Evolutionary conservation across 2,113 vertebrate species (phyloP).

Genomic region (Pitta sordida): DNA sequence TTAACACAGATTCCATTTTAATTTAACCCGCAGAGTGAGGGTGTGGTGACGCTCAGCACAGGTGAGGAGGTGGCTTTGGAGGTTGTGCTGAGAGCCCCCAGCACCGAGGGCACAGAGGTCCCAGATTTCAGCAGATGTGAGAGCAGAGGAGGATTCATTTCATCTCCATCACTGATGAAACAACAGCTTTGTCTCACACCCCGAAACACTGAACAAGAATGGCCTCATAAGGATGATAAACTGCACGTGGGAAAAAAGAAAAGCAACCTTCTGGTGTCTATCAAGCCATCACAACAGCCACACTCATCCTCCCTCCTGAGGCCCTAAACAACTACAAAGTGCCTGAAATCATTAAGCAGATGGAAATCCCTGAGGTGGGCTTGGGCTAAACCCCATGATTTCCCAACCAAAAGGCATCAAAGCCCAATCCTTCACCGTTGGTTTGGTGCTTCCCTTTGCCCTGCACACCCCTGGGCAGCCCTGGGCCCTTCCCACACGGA

Average conservation of each 20-base stretch:
- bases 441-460: not conserved
- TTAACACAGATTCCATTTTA: not conserved
- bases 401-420: constrained; percentile 52
- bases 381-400: constrained; percentile 48
- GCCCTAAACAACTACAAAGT: constrained; percentile 61
- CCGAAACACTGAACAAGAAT: not conserved
- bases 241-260: not conserved
- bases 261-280: constrained; percentile 16
- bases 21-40: not conserved
- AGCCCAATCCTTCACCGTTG: not conserved
- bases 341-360: constrained; percentile 37
- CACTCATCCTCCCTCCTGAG: constrained; percentile 45
- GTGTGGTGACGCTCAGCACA: not conserved
- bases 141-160: not conserved
- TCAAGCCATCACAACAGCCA: constrained; percentile 15
- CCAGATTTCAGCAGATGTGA: not conserved
- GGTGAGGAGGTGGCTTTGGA: not conserved
- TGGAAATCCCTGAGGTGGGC: constrained; percentile 53
- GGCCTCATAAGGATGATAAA: not conserved
- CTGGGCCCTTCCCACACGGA: not conserved
- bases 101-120: not conserved
- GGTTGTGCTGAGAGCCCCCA: not conserved
- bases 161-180: constrained; percentile 26
- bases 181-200: not conserved
- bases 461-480: not conserved